phyloP scores from a whole-genome alignment of 2,113 vertebrate genomes.

The Zapornia atra region DNA sequence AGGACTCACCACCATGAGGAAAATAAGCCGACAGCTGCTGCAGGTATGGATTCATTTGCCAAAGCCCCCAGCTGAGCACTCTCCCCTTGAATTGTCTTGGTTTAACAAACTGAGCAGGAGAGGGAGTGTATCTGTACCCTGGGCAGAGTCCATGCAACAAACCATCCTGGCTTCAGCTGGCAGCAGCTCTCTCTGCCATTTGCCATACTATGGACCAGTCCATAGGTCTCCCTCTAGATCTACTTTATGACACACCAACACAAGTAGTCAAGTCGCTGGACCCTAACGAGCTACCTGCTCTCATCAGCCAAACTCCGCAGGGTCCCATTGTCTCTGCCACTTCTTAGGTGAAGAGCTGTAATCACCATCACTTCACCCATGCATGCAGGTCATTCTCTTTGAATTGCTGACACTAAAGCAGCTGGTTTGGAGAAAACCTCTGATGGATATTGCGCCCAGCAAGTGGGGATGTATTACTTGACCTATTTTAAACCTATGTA shows the following conservation, averaged over 20 bases:
- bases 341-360: background rate
- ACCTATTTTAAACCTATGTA: background rate
- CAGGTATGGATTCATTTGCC: background rate
- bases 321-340: background rate
- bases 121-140: too few relatives aligned
- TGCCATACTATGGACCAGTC: background rate
- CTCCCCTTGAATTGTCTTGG: background rate
- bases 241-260: background rate
- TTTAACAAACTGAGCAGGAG: background rate
- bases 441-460: background rate
- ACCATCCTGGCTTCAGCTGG: background rate
- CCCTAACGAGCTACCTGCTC: accelerated
- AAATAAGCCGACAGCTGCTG: accelerated
- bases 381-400: background rate
- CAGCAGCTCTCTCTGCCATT: background rate
- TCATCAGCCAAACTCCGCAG: background rate
- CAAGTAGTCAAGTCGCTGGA: background rate
- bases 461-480: background rate
- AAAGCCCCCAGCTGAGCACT: background rate
- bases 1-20: background rate
- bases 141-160: too few relatives aligned
- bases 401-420: background rate
- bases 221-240: accelerated
- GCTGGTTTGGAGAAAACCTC: background rate
- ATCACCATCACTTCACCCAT: background rate